These are phyloP conservation scores for Xyrichtys novacula DNA, from an alignment of 2,797 vertebrate species.

Conservation along the genomic window DNA sequence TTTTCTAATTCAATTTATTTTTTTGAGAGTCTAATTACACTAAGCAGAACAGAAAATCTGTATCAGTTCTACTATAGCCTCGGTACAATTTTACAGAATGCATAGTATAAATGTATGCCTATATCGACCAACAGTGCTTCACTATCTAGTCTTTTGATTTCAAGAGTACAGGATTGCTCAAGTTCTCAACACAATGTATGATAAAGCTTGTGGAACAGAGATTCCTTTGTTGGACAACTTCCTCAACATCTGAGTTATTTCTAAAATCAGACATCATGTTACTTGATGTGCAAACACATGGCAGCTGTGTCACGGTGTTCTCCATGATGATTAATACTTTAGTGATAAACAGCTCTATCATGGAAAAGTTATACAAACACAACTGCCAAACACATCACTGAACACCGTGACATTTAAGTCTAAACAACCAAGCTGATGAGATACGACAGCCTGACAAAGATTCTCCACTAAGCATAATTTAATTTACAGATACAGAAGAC, in stretches of 20 bases:
- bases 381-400: background rate
- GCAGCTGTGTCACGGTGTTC: background rate
- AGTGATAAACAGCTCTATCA: slow-evolving; percentile 44
- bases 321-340: slow-evolving; percentile 16
- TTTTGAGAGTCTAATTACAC: too few relatives aligned
- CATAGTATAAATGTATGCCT: too few relatives aligned
- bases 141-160: too few relatives aligned
- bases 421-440: slow-evolving; percentile 6
- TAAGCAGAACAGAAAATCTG: too few relatives aligned
- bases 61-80: too few relatives aligned
- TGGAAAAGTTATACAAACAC: slow-evolving; percentile 1
- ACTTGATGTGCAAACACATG: slow-evolving; percentile 4
- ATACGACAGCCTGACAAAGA: background rate
- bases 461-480: background rate
- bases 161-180: too few relatives aligned
- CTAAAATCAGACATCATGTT: background rate
- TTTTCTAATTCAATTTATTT: too few relatives aligned
- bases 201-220: background rate
- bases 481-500: background rate
- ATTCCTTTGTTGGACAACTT: background rate
- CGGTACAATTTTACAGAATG: too few relatives aligned
- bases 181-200: too few relatives aligned
- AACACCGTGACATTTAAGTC: background rate
- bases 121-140: too few relatives aligned
- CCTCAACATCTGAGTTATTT: background rate